Base-by-base conservation (phyloP, 2,797 vertebrate genomes). In the Natrix natrix region DNA sequence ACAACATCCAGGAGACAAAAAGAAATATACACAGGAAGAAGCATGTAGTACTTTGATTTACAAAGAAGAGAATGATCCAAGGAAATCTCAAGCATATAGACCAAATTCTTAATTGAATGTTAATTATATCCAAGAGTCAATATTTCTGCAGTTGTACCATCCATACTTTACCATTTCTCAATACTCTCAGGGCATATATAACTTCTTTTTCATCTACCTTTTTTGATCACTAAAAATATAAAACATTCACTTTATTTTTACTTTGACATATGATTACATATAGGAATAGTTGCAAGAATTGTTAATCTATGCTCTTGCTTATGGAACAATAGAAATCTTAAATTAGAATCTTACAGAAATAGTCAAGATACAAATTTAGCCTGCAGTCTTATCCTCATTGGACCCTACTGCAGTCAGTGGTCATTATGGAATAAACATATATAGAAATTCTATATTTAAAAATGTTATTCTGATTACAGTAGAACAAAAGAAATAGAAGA, bases 401-500 rank as follows among this genome's bases (percentile, higher is more conserved):
- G 32, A 2, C 17, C 16, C 74, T 60, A 86, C 22, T 87, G 59
- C 43, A 86, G 10, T 57, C n/a, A 37, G 24, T 22, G 17, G 24
- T 22, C 20, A 28, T 92, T 78, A 32, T 22, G 28, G 4, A 37
- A 74, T 37, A 69, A 55, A 86, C 26, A 48, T 87, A 54, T 26
- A 48, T 48, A 87, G 61, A 28, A 87, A 87, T 69, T 90, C 55
- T 89, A 56, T 90, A 86, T 93, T 94, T 92, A 88, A 10, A 59
- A 48, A 93, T 92, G 94, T 91, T 95, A 0, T 91, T 91, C 94
- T 94, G 57, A 20, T 93, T 94, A 93, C 94, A 94, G 88, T 93
- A 43, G 90, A 87, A 92, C 52, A 87, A 88, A 95, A 92, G 90
- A 7, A 2, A 5, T 32, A 3, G 26, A 95, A 1, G 26, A 95